Evolutionary conservation across 92 coral and sea anemone species (phyloP), one percentile per base, ranked within the genome.

Genomic region (Phenganax marumi): DNA sequence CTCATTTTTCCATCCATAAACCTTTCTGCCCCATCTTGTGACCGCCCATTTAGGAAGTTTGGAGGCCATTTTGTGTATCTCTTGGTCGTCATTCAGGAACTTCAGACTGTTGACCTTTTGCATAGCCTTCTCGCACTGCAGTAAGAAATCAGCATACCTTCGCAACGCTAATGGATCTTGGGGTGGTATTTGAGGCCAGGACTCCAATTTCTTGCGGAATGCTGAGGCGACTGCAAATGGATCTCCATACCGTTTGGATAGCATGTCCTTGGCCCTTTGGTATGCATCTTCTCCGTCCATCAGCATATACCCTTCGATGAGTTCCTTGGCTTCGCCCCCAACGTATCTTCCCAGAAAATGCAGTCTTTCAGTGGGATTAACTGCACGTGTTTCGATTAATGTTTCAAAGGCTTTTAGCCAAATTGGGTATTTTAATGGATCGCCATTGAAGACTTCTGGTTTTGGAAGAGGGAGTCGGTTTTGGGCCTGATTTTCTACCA

Each of bases 381-480:
- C 18, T 12, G 89, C 89, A 22, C 89, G 57, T 26, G 81, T 78
- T 73, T 87, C 93, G 4, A 87, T 85, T 13, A 81, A 51, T 0
- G 86, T 87, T 23, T 86, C 90, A 52, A 88, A 88, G 48, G 90
- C 82, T 18, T 88, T 86, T 6, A 88, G 49, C 90, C 88, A 90
- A 0, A 74, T 12, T 9, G 89, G 89, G 23, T 81, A 90, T 24
- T 90, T 77, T 13, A 90, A 54, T 56, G 71, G 73, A 14, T 88
- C 82, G 17, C 93, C 93, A 33, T 4, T 62, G 52, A 90, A 90
- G 16, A 90, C 64, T 7, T 77, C 82, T 10, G 93, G 91, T 52
- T 88, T 84, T 9, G 88, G 92, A 9, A 84, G 51, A 0, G 88
- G 92, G 12, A 89, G 81, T 22, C 80, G 49, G 52, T 79, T 74